Conservation (phyloP, 35 echinoderm and acorn worm species). For the Hemicentrotus pulcherrimus region DNA sequence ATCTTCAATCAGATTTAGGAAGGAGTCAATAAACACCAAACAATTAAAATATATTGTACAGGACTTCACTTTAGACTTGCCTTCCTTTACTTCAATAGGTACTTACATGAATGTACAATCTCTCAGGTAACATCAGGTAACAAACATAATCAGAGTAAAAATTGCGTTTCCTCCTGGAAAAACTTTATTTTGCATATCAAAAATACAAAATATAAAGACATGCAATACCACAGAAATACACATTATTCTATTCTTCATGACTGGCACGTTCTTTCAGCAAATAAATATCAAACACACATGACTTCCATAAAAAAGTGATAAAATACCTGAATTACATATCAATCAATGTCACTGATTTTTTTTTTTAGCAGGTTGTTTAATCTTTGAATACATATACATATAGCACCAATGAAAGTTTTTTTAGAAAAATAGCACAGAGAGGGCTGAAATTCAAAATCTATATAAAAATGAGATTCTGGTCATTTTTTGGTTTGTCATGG, state of each 20-base stretch:
- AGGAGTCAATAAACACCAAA: no score
- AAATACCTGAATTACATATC: neutral
- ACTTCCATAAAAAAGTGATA: neutral
- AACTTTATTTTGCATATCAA: constrained; percentile 6
- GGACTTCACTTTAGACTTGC: no score
- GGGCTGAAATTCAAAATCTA: no score
- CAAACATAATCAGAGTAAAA: neutral
- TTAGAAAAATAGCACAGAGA: no score
- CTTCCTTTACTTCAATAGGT: no score
- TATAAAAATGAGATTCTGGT: no score
- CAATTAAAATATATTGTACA: no score
- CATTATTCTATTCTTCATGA: neutral
- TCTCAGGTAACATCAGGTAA: neutral
- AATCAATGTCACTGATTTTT: neutral
- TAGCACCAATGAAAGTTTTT: neutral
- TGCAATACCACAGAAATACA: neutral
- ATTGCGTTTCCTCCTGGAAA: neutral
- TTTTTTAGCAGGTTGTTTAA: neutral
- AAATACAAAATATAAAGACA: constrained; percentile 10
- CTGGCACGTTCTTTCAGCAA: neutral
- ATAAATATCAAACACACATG: neutral
- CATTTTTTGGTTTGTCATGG: no score
- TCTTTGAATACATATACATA: neutral
- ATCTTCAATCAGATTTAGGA: no score
- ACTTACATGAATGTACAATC: no score